Base-by-base conservation (phyloP, 2,888 invertebrate genomes). In the Epiperipatus broadwayi region DNA sequence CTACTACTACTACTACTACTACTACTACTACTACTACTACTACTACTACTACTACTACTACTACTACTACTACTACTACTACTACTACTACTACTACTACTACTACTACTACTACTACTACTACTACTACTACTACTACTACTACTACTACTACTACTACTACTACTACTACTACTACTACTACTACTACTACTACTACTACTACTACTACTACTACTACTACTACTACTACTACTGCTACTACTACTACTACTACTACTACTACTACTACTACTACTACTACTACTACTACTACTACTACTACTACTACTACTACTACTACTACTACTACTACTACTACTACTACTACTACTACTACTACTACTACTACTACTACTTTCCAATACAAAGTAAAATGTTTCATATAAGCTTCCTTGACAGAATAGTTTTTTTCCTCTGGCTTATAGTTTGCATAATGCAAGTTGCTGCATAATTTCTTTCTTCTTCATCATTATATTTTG, bases 241-340 rank as follows among this genome's bases (percentile, higher is more conserved):
- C 30, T 36, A 2, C 37, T 29, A 8, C 37, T 34, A 37, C 37
- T 34, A 37, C 37, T 34, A 37, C 37, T 34, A 37, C 37, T 34
- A 37, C 37, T 34, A 35, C 30, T 36, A 3, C 37, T 34, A 37
- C 37, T 34, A 37, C 37, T 34, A 35, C 30, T 36, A 3, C 37
- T 34, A 35, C 37, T 34, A 37, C 37, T 37, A 35, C 37, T 37
- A 35, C 32, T 34, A 35, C 1, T 36, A 36, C 36, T 36, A 36
- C 36, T 36, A 36, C 32, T 36, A 36, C 36, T 36, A 35, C 2
- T 36, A 33, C 36, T 36, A 33, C 32, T 36, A 33, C 37, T 34
- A 35, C 37, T 34, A 35, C 37, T 34, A 37, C 37, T 34, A 35
- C 32, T 34, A 37, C 37, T 34, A 35, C 37, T 34, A 37, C 37